These are phyloP conservation scores for Mirounga angustirostris DNA, from an alignment of 2,113 vertebrate genomes.

Conservation along the genomic window DNA sequence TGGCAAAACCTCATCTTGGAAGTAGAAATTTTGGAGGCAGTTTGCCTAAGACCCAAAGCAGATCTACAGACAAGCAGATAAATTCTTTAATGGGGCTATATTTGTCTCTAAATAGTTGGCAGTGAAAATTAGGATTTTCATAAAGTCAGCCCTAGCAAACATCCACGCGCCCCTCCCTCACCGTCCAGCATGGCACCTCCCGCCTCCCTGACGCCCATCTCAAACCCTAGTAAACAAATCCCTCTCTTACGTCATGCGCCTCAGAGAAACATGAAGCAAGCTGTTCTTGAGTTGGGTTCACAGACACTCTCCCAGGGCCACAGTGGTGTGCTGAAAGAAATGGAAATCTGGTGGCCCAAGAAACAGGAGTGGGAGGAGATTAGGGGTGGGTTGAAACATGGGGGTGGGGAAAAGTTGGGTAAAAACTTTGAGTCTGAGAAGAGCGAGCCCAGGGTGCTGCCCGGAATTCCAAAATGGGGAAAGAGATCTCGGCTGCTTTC, in stretches of 20 bases:
- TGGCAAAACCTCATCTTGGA: slow-evolving; percentile 51
- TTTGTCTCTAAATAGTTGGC: slow-evolving; percentile 48
- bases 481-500: slow-evolving; percentile 85
- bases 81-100: not conserved
- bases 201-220: not conserved
- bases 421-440: slow-evolving; percentile 64
- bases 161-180: not conserved
- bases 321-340: not conserved
- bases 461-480: slow-evolving; percentile 85
- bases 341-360: not conserved
- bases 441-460: slow-evolving; percentile 65
- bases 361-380: not conserved
- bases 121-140: slow-evolving; percentile 4
- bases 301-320: not conserved
- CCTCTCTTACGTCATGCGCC: not conserved
- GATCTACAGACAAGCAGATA: not conserved
- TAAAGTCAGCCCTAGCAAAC: not conserved
- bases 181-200: not conserved
- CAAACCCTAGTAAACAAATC: not conserved
- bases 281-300: not conserved
- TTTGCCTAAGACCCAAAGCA: slow-evolving; percentile 35
- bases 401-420: not conserved
- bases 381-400: not conserved
- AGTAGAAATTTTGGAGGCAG: slow-evolving; percentile 7
- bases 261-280: slow-evolving; percentile 22